Evolutionary conservation across 2,888 invertebrate species (phyloP).

Genomic region (Seladonia tumulorum): DNA sequence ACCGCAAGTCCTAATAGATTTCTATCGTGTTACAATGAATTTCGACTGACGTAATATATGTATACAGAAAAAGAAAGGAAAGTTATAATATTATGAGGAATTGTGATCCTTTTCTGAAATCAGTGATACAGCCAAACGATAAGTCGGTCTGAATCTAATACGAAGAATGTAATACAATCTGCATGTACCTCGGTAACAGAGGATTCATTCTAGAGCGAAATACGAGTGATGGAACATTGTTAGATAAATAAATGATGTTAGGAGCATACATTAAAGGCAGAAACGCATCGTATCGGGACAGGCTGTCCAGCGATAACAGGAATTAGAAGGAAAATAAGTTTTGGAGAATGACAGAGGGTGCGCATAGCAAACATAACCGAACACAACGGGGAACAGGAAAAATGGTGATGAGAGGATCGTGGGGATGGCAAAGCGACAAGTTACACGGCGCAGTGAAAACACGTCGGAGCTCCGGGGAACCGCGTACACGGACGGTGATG

Average conservation of each 20-base stretch:
- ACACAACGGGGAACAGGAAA: not conserved
- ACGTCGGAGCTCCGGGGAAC: not conserved
- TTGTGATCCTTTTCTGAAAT: not conserved
- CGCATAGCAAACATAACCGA: not conserved
- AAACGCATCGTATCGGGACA: not conserved
- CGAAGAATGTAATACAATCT: too few relatives aligned
- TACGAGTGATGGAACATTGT: too few relatives aligned
- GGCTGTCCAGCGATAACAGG: not conserved
- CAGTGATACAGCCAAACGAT: not conserved
- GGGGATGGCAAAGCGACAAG: not conserved
- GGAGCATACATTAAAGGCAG: too few relatives aligned
- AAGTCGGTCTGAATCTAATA: too few relatives aligned
- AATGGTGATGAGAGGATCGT: not conserved
- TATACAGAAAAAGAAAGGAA: too few relatives aligned
- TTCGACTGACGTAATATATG: too few relatives aligned
- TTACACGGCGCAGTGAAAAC: slow-evolving; percentile 5
- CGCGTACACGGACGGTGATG: slow-evolving; percentile 24
- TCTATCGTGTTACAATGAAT: too few relatives aligned
- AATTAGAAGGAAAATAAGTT: not conserved
- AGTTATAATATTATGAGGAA: too few relatives aligned
- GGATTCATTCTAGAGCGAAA: too few relatives aligned
- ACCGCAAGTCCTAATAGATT: too few relatives aligned
- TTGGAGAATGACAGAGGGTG: not conserved
- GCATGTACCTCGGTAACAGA: too few relatives aligned
- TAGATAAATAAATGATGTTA: too few relatives aligned